Conservation (phyloP, 2,113 vertebrate species). For the Tychaedon coryphoeus region DNA sequence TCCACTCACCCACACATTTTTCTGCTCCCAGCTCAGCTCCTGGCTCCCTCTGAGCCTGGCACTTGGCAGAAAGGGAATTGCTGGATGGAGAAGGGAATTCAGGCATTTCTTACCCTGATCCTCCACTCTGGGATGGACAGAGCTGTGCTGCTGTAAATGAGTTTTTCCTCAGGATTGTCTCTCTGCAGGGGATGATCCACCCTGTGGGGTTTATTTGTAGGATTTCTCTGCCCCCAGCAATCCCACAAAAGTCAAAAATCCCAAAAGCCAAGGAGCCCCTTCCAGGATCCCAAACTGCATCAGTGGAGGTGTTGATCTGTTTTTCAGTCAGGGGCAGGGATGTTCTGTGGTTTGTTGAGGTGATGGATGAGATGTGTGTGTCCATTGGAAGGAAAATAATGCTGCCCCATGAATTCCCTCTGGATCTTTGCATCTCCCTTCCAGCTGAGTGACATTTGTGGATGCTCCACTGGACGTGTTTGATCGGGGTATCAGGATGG, state of each 20-base stretch:
- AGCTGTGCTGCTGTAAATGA: not conserved
- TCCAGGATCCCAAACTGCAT: too few relatives aligned
- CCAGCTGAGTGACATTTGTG: not conserved
- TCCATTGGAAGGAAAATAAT: not conserved
- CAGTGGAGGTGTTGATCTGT: too few relatives aligned
- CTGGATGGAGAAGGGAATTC: not conserved
- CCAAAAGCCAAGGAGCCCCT: too few relatives aligned
- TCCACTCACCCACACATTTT: not conserved
- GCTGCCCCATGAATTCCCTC: not conserved
- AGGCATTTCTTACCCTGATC: accelerated
- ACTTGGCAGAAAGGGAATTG: not conserved
- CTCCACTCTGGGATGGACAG: not conserved
- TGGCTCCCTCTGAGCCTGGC: not conserved
- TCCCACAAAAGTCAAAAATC: too few relatives aligned
- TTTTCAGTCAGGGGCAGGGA: too few relatives aligned
- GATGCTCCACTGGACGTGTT: not conserved
- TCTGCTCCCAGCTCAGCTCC: not conserved
- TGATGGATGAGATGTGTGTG: not conserved
- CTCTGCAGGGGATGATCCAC: not conserved
- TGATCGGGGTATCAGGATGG: not conserved
- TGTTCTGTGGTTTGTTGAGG: too few relatives aligned
- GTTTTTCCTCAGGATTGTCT: not conserved
- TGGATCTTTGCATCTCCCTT: not conserved
- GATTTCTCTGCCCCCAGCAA: too few relatives aligned
- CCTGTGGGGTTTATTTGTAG: too few relatives aligned